Evolutionary conservation across 2,797 vertebrate species (phyloP).

Genomic region (Coilia nasus): DNA sequence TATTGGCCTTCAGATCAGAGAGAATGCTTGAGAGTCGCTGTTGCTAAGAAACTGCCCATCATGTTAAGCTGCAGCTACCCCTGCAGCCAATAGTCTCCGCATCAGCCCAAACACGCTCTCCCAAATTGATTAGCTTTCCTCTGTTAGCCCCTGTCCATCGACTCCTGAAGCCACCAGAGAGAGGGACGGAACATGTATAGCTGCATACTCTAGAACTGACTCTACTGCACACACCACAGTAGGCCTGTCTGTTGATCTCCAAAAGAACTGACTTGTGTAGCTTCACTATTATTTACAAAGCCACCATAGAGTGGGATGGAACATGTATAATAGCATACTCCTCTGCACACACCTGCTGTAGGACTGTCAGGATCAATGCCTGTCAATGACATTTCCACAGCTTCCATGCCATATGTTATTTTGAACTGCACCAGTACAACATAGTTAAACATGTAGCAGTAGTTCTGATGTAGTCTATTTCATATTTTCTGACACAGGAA

Average conservation of each 20-base stretch:
- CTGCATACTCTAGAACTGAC: neutral
- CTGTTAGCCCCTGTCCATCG: neutral
- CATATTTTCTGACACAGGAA: neutral
- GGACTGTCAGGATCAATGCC: too few species aligned
- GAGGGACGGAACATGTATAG: too few species aligned
- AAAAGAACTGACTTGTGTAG: neutral
- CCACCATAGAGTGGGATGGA: too few species aligned
- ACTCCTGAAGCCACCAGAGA: neutral
- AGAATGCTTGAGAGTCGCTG: slow-evolving; percentile 52
- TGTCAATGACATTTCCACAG: too few species aligned
- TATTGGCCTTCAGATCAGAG: slow-evolving; percentile 29
- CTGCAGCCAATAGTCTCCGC: slow-evolving; percentile 28
- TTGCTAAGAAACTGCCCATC: slow-evolving; percentile 61
- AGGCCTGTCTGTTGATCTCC: too few species aligned
- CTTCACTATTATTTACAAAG: too few species aligned
- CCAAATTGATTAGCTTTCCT: slow-evolving; percentile 31
- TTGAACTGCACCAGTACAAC: neutral
- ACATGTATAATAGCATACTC: neutral
- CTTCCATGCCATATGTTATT: neutral
- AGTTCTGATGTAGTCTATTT: neutral
- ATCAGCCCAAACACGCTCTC: slow-evolving; percentile 29
- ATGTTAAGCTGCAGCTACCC: slow-evolving; percentile 40
- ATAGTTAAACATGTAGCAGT: neutral
- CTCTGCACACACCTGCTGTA: neutral
- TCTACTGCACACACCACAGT: neutral